Evolutionary conservation across 2,113 vertebrate genomes (phyloP).

Genomic region (Syngnathus typhle): DNA sequence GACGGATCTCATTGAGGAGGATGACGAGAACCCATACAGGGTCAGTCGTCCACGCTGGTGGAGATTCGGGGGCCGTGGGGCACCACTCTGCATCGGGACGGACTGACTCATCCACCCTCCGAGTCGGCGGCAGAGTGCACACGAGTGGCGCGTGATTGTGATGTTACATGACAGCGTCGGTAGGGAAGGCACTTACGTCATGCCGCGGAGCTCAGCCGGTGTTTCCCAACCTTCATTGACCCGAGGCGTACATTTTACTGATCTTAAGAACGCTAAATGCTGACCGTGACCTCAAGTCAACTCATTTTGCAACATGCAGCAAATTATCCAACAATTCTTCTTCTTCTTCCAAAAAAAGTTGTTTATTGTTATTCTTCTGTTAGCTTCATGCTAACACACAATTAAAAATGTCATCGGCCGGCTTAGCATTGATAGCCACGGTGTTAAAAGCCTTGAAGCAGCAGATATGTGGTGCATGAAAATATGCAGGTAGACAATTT

Average conservation of each 20-base stretch:
- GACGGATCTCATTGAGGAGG: background rate
- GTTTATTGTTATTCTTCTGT: no score
- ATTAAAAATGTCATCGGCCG: no score
- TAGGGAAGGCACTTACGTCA: slow-evolving; percentile 33
- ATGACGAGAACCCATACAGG: slow-evolving; percentile 6
- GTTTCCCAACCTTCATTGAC: background rate
- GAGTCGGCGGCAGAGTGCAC: slow-evolving; percentile 44
- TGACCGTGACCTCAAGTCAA: no score
- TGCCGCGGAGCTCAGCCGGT: slow-evolving; percentile 2
- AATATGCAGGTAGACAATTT: no score
- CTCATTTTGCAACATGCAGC: no score
- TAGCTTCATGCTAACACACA: no score
- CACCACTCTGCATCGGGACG: slow-evolving; percentile 22
- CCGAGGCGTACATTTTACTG: background rate
- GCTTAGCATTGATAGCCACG: no score
- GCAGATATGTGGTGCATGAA: no score
- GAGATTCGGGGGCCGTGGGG: slow-evolving; percentile 12
- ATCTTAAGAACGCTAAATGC: no score
- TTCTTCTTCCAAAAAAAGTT: no score
- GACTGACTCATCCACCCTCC: slow-evolving; percentile 40
- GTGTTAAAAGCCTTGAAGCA: no score
- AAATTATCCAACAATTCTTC: no score
- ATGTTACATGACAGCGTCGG: slow-evolving; percentile 56
- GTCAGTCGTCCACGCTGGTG: slow-evolving; percentile 38
- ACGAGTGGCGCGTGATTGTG: slow-evolving; percentile 55